phyloP scores from a whole-genome alignment of 2,888 invertebrate species.

The Carpatolechia fugitivella region DNA sequence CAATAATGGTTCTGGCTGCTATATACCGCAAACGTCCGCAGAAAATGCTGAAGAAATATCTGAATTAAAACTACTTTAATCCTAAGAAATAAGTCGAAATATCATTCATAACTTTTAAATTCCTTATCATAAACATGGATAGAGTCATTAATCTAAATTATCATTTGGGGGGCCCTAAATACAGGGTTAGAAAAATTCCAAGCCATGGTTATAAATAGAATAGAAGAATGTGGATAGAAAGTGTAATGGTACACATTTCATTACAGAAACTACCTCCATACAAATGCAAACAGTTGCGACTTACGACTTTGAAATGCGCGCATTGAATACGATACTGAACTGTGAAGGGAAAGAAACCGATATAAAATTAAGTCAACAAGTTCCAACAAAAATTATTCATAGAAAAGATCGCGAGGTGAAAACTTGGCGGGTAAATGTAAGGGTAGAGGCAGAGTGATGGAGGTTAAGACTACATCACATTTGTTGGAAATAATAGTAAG shows the following conservation, averaged over 20 bases:
- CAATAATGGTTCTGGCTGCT: too few relatives aligned
- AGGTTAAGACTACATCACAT: background rate
- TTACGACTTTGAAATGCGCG: background rate
- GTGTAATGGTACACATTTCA: background rate
- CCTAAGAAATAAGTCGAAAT: background rate
- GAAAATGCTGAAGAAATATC: too few relatives aligned
- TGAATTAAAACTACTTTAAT: too few relatives aligned
- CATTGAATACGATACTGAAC: constrained; percentile 6
- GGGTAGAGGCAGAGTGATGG: background rate
- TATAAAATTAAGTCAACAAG: constrained; percentile 79
- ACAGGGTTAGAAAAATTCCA: too few relatives aligned
- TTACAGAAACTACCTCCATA: background rate
- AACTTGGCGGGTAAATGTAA: constrained; percentile 30
- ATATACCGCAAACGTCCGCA: too few relatives aligned
- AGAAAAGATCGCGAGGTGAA: constrained; percentile 62
- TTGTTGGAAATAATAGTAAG: too few relatives aligned
- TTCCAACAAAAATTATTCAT: constrained; percentile 72
- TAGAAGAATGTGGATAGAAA: too few relatives aligned
- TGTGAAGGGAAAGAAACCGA: constrained; percentile 46
- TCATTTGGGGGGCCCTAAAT: too few relatives aligned
- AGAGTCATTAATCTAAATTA: too few relatives aligned
- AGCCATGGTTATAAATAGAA: too few relatives aligned
- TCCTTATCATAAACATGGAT: too few relatives aligned
- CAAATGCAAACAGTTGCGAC: background rate
- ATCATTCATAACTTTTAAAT: too few relatives aligned